phyloP scores from a whole-genome alignment of 2,888 invertebrate species.

The Eristalis arbustorum region DNA sequence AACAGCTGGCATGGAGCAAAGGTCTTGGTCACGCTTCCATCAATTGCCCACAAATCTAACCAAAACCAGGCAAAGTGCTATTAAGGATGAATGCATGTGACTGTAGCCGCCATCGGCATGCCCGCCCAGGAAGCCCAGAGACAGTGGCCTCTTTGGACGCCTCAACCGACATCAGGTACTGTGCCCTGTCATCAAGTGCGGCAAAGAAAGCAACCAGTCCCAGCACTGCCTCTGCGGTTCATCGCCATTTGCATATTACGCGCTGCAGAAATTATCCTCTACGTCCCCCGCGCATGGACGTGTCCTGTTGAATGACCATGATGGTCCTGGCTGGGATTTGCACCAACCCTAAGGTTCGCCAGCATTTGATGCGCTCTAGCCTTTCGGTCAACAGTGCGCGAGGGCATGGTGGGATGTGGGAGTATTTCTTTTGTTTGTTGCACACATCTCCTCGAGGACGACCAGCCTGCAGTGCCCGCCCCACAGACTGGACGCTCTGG shows the following conservation, averaged over 20 bases:
- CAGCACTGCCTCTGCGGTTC: conserved; percentile 54
- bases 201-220: conserved; percentile 49
- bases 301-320: conserved; percentile 27
- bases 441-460: conserved; percentile 8
- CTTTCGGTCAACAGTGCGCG: conserved; percentile 34
- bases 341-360: conserved; percentile 34
- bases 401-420: conserved; percentile 56
- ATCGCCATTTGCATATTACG: conserved; percentile 67
- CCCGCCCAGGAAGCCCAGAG: conserved; percentile 20
- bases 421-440: conserved; percentile 59
- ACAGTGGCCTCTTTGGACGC: conserved; percentile 22
- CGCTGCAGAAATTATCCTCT: conserved; percentile 53
- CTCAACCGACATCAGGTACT: conserved; percentile 55
- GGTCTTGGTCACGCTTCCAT: conserved; percentile 56
- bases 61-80: conserved; percentile 54
- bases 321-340: conserved; percentile 7
- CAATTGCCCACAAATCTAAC: conserved; percentile 72
- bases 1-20: background rate
- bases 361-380: conserved; percentile 21
- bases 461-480: background rate
- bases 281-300: conserved; percentile 26
- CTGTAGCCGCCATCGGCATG: background rate
- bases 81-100: conserved; percentile 13
- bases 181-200: conserved; percentile 56
- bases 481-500: background rate